Conservation (phyloP, 2,113 vertebrate genomes). For the Brachyistius frenatus region DNA sequence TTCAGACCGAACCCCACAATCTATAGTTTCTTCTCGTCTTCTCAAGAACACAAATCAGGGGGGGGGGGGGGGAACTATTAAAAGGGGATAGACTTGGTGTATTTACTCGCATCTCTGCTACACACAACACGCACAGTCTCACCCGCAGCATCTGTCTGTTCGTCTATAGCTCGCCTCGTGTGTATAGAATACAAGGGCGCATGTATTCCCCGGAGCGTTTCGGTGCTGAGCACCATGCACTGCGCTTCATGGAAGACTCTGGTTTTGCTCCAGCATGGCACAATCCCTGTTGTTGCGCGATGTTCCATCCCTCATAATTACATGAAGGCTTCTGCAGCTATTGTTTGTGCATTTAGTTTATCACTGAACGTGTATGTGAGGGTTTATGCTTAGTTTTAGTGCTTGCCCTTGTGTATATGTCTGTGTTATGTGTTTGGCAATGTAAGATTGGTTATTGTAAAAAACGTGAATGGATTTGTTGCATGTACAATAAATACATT, state of each 20-base stretch:
- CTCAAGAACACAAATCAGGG: constrained; percentile 6
- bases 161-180: constrained; percentile 43
- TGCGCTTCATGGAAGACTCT: constrained; percentile 53
- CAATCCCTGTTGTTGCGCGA: constrained; percentile 31
- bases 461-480: no score
- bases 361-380: constrained; percentile 8
- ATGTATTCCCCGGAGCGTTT: constrained; percentile 56
- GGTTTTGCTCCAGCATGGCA: constrained; percentile 55
- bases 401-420: not conserved
- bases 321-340: constrained; percentile 15
- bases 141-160: constrained; percentile 28
- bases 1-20: not conserved
- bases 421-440: not conserved
- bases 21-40: not conserved
- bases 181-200: constrained; percentile 44
- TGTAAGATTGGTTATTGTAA: no score
- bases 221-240: constrained; percentile 37
- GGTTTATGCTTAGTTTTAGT: not conserved
- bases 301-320: constrained; percentile 22
- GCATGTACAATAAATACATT: no score
- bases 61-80: not conserved
- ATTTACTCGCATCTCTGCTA: constrained; percentile 15
- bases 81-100: not conserved
- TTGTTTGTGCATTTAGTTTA: not conserved
- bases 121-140: constrained; percentile 3